phyloP scores from a whole-genome alignment of 2,888 invertebrate genomes.

The Scaptomyza cyrtandrae region DNA sequence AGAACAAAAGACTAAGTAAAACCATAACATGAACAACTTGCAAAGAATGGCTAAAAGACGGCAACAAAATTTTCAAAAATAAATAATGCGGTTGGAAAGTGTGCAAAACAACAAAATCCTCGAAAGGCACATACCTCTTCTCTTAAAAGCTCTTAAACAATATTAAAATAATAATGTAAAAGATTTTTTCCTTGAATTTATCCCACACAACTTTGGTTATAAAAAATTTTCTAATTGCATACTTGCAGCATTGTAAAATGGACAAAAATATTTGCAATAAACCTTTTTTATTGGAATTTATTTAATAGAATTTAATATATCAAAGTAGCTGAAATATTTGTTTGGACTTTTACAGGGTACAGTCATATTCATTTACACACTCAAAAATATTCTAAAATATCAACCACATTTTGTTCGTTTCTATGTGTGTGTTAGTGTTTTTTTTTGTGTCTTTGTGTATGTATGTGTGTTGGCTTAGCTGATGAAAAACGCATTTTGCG shows the following conservation, averaged over 20 bases:
- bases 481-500: slow-evolving; percentile 76
- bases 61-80: slow-evolving; percentile 34
- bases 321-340: slow-evolving; percentile 11
- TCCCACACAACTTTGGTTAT: not conserved
- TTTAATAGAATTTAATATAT: not conserved
- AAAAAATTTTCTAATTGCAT: not conserved
- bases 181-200: not conserved
- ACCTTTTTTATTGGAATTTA: not conserved
- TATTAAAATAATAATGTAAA: too few relatives aligned
- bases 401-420: slow-evolving; percentile 36
- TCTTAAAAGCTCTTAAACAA: not conserved
- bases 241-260: not conserved
- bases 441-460: not conserved
- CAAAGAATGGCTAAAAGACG: slow-evolving; percentile 25
- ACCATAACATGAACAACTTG: slow-evolving; percentile 41
- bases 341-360: slow-evolving; percentile 12
- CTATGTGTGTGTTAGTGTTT: slow-evolving; percentile 15
- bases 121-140: slow-evolving; percentile 25
- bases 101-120: not conserved
- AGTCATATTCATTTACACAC: not conserved
- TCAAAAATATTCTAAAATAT: slow-evolving; percentile 64
- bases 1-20: slow-evolving; percentile 58
- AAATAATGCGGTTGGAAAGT: slow-evolving; percentile 29
- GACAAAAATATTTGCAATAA: not conserved
- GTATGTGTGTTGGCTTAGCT: slow-evolving; percentile 44